Evolutionary conservation across 2,888 invertebrate species (phyloP), one percentile per base, ranked within the genome.

Genomic region (Thelaira solivaga): DNA sequence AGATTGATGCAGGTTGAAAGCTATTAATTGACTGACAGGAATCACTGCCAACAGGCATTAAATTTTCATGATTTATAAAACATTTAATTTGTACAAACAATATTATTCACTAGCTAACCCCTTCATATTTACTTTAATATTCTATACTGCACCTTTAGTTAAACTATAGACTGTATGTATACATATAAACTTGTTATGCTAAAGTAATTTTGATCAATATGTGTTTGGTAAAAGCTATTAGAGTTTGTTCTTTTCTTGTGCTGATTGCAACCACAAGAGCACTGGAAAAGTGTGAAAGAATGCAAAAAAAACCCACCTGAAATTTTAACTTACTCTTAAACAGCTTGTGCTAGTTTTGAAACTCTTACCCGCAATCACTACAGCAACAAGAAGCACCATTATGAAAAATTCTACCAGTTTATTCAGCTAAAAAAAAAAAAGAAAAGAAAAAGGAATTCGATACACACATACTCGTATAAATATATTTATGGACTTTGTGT

Each of bases 261-360:
- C 62, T 51, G 57, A 72, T 68, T 68, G 62, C 45, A 29, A 73
- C 62, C 68, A 59, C 71, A 76, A 72, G 64, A 55, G 72, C 39
- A 65, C 3, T 22, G 64, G 34, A 10, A 59, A 34, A 59, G 55
- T 68, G 39, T 49, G 13, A 22, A 39, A 59, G 39, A 47, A 57
- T 29, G 31, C 55, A 45, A 55, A 57, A 43, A 62, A 47, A 62
- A 59, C 8, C 7, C 29, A 39, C 39, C 26, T 29, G 7, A 65
- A 78, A 59, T 74, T 69, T 73, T 39, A 59, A 68, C 67, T 77
- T 53, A 59, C 64, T 36, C 47, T 34, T 68, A 59, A 78, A 61
- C 77, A 78, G 77, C 57, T 69, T 67, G 74, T 61, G 51, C 74
- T 29, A 73, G 43, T 73, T 65, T 71, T 26, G 26, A 59, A 65